Evolutionary conservation across 1,140 invertebrate genomes (phyloP), one percentile per base, ranked within the genome.

Genomic region (Orius laevigatus): DNA sequence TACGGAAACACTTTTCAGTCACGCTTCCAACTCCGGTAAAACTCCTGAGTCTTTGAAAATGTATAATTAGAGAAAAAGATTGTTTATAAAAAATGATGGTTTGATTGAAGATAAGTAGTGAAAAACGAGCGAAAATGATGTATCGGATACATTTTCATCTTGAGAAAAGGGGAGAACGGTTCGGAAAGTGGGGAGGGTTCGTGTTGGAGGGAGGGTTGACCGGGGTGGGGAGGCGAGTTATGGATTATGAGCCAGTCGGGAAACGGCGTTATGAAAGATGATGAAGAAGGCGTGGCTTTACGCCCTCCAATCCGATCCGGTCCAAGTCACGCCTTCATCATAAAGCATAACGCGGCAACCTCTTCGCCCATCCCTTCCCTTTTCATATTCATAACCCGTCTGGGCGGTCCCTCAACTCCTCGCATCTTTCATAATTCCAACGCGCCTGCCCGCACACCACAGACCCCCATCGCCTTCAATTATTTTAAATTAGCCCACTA

Each of bases 351-450:
- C 42, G 20, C 16, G 20, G 12, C 12, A 20, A 16, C 9, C 42
- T 19, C 20, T 31, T 31, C 42, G 3, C 25, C 25, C 25, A 25
- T 25, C 25, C 25, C 25, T 25, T 25, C 25, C 25, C 5, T 44
- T 31, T 44, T 44, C 42, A 44, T 44, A 44, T 44, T 44, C 42
- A 44, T 44, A 44, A 44, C 42, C 25, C n/a, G n/a, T 16, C n/a
- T 25, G 25, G 25, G 25, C 25, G 25, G 25, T 25, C 42, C 16
- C 42, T 31, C 42, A 25, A 16, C 19, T 31, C 20, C 12, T 44
- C 18, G n/a, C n/a, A n/a, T n/a, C 20, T 41, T 41, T 41, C 11
- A n/a, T 41, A 41, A 16, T 8, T 3, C 11, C 20, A 41, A 15
- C 39, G 39, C 16, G 39, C 15, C 39, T 19, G 39, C 11, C 16